A percentile compares a stretch with the other conserved stretches of the same genome.
Evolutionary conservation across 2,113 vertebrate species (phyloP).

Genomic region (Nycticorax nycticorax): DNA sequence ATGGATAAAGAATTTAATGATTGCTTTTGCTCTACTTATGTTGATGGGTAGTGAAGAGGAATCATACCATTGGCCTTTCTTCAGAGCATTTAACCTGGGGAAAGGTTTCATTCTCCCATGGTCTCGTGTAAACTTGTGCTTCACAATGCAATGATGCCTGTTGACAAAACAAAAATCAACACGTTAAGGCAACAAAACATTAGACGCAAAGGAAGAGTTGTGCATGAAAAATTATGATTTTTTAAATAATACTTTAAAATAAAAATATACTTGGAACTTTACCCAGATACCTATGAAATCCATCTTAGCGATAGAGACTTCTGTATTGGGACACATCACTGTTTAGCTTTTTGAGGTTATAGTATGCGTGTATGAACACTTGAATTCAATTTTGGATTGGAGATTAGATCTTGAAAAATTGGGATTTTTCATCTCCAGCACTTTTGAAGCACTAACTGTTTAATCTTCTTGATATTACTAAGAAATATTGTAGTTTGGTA

Average conservation of each 20-base stretch:
- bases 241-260: not conserved
- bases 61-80: not conserved
- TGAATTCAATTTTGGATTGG: not conserved
- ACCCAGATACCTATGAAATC: not conserved
- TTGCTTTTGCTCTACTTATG: not conserved
- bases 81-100: slow-evolving; percentile 65
- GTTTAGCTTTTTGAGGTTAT: not conserved
- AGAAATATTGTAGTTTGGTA: not conserved
- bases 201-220: not conserved
- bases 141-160: slow-evolving; percentile 74
- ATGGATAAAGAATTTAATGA: not conserved
- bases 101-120: slow-evolving; percentile 68
- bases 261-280: not conserved
- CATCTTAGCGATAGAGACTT: not conserved
- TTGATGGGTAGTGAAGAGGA: not conserved
- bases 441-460: not conserved
- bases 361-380: not conserved
- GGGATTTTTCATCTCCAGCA: not conserved
- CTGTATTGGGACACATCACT: not conserved
- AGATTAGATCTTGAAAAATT: not conserved
- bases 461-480: not conserved
- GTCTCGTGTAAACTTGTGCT: slow-evolving; percentile 74
- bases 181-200: not conserved
- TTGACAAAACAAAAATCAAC: not conserved
- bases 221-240: not conserved